These are phyloP conservation scores for Elephas maximus DNA, from an alignment of 2,113 vertebrate species.

Conservation along the genomic window DNA sequence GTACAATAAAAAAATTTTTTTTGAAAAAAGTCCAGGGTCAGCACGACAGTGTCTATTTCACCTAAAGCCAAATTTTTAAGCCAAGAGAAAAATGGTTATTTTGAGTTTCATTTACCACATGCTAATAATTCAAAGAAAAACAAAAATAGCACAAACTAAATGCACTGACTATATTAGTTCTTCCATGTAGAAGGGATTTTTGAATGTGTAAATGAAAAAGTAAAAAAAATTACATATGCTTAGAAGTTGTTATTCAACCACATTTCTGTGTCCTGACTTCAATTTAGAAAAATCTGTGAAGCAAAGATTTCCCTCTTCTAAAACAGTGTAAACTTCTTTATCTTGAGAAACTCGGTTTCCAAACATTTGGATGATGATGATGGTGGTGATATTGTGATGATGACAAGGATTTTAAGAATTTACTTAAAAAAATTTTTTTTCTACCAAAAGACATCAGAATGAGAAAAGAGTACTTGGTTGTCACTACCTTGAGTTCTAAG, in stretches of 20 bases:
- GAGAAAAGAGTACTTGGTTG: slow-evolving; percentile 5
- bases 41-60: slow-evolving; percentile 74
- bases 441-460: slow-evolving; percentile 25
- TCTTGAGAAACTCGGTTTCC: background rate
- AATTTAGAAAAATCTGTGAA: slow-evolving; percentile 38
- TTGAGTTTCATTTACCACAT: slow-evolving; percentile 71
- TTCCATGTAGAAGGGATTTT: background rate
- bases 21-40: slow-evolving; percentile 63
- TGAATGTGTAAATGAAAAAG: slow-evolving; percentile 31
- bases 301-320: slow-evolving; percentile 39
- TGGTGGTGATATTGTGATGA: background rate
- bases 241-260: background rate
- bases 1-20: too few relatives aligned
- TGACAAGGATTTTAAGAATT: background rate
- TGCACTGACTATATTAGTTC: background rate
- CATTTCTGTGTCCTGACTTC: background rate
- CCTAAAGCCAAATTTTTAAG: slow-evolving; percentile 71
- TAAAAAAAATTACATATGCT: background rate
- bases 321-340: slow-evolving; percentile 29
- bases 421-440: slow-evolving; percentile 48
- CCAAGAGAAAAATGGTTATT: slow-evolving; percentile 37
- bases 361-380: slow-evolving; percentile 21
- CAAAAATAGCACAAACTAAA: slow-evolving; percentile 58
- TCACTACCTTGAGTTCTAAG: background rate
- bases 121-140: slow-evolving; percentile 70